Evolutionary conservation across 1,140 invertebrate genomes (phyloP), one percentile per base, ranked within the genome.

Genomic region (Rhopalosiphum maidis): DNA sequence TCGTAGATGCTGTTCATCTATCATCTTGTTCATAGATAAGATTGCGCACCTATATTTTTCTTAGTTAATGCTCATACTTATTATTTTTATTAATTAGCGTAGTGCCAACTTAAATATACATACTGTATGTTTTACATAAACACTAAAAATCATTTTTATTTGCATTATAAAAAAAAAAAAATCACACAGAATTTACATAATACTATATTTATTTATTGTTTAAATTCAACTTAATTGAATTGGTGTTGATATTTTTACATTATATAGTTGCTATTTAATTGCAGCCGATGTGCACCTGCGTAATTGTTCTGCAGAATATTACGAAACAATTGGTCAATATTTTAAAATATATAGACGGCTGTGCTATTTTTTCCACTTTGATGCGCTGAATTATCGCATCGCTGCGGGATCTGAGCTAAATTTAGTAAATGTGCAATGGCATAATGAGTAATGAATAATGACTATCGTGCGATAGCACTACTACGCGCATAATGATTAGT

Each of bases 321-420:
- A 89, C 51, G 88, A 54, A 89, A 54, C 21, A 51, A 89, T 89
- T 55, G 48, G 51, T 54, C 48, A 54, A 89, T 35, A 48, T 54
- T 37, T 89, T 55, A 22, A 35, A 88, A 48, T n/a, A n/a, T 51
- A 21, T 35, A 51, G 87, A 55, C 88, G 35, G 22, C 51, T 54
- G 48, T 55, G 51, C 86, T 88, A 89, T 89, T 89, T 35, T 89
- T 89, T 89, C 88, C 88, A 89, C 51, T 89, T 54, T 89, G 88
- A 55, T 89, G 88, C 88, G 35, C n/a, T 9, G 48, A 89, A 89
- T 89, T 55, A 89, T 89, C 88, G 11, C 88, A 55, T 89, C 35
- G 51, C 35, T 37, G 51, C 51, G 88, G n/a, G 35, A 90, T 55
- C 54, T 37, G 23, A 55, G 35, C 35, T 55, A 41, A 60, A 90